phyloP scores from a whole-genome alignment of 2,888 invertebrate species.

The Hirtodrosophila trivittata region DNA sequence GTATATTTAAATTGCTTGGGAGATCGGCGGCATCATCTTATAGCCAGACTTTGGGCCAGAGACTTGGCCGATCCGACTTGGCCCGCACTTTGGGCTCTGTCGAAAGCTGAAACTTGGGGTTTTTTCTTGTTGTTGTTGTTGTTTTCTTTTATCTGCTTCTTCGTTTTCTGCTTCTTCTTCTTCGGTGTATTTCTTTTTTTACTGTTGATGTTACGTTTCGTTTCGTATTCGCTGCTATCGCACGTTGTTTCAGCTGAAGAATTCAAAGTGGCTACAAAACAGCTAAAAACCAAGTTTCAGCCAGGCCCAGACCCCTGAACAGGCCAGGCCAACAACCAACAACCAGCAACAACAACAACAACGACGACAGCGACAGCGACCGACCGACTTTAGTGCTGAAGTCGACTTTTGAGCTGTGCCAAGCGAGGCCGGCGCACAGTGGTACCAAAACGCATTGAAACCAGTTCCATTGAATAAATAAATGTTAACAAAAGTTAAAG shows the following conservation, averaged over 20 bases:
- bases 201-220: constrained; percentile 41
- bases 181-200: constrained; percentile 11
- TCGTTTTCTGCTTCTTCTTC: constrained; percentile 22
- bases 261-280: constrained; percentile 68
- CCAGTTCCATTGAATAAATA: neutral
- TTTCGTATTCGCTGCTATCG: constrained; percentile 60
- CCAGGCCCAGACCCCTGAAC: constrained; percentile 58
- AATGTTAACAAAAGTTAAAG: too few relatives aligned
- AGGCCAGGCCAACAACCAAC: constrained; percentile 21
- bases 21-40: constrained; percentile 60
- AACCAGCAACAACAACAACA: constrained; percentile 15
- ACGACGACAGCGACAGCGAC: constrained; percentile 49
- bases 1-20: constrained; percentile 77
- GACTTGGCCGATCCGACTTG: constrained; percentile 30
- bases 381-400: constrained; percentile 78
- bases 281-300: constrained; percentile 17
- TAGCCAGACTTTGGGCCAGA: constrained; percentile 26
- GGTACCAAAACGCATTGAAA: constrained; percentile 22
- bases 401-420: constrained; percentile 62
- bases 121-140: constrained; percentile 40
- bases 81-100: constrained; percentile 53
- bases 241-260: constrained; percentile 68
- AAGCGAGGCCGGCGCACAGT: constrained; percentile 62
- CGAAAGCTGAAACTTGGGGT: constrained; percentile 75
- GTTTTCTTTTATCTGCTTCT: constrained; percentile 20